Percentiles rank a stretch among this genome's conserved stretches.
These are phyloP conservation scores for Mesoclemmys tuberculata DNA, from an alignment of 2,113 vertebrate species.

Conservation along the genomic window DNA sequence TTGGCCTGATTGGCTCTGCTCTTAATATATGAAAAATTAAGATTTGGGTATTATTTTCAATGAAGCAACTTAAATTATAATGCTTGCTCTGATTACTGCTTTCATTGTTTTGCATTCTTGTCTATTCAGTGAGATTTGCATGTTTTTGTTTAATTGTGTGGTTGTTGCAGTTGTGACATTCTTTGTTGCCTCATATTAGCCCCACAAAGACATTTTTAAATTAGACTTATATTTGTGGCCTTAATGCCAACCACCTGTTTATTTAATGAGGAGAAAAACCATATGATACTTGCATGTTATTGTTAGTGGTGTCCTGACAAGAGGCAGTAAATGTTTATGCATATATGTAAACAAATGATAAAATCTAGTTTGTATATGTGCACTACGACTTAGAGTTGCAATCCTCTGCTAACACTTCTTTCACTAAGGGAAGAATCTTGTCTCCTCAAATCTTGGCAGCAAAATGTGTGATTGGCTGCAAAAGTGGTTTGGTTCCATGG, in stretches of 20 bases:
- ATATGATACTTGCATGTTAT: background rate
- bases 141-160: conserved; percentile 8
- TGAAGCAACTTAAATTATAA: background rate
- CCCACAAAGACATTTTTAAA: background rate
- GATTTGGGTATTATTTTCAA: background rate
- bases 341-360: background rate
- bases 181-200: background rate
- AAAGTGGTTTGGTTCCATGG: background rate
- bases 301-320: background rate
- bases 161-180: background rate
- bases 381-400: background rate
- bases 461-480: background rate
- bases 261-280: background rate
- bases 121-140: background rate
- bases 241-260: background rate
- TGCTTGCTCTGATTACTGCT: background rate
- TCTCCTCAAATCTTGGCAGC: background rate
- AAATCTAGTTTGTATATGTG: background rate
- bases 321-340: background rate
- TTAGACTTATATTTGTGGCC: background rate
- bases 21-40: background rate
- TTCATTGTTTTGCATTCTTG: background rate
- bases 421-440: background rate
- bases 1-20: background rate
- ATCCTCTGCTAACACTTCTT: background rate